Base-by-base conservation (phyloP, 2,113 vertebrate genomes). In the Hirundichthys speculiger region DNA sequence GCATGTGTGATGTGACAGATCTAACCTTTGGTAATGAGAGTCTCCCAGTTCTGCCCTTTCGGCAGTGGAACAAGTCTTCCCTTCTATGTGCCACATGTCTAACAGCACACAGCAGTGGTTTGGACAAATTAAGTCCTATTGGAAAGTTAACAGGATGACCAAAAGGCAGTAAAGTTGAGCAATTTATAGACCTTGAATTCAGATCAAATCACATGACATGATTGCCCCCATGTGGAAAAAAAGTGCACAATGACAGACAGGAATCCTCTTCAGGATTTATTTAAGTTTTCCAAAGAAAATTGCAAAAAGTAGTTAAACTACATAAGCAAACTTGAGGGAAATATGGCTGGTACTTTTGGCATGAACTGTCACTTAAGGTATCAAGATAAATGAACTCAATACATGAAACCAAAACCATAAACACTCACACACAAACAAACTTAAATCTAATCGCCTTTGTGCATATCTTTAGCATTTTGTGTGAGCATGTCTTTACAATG, bases 1-100 rank as follows among this genome's bases (percentile, higher is more conserved):
- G 60, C 43, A 49, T 41, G 58, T 34, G 58, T 41, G 51, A 47
- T 9, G 24, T 53, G 73, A 63, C 24, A 52, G 38, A 24, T 60
- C 38, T 84, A 82, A 84, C 85, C 77, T 83, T 83, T 79, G 50
- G 59, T 73, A 87, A 77, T 77, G 73, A 79, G 62, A 20, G n/a
- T 40, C 72, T 69, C 75, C 55, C 64, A 60, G 73, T 52, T 73
- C 53, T 81, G 77, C 75, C 72, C 80, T 81, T 83, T 83, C 69
- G 27, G 38, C 16, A 4, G 15, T 48, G 21, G 13, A 13, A 12
- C 10, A 22, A 13, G 13, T 52, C 48, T 50, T 47, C 14, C 55
- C 65, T 58, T 47, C 22, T 34, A 12, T 45, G 21, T 63, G 39
- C n/a, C n/a, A n/a, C n/a, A n/a, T n/a, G 42, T 83, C 24, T 43